A percentile compares a stretch with the other conserved stretches of the same genome.
These are phyloP conservation scores for Oryzias celebensis DNA, from an alignment of 2,113 vertebrate species.

Conservation along the genomic window DNA sequence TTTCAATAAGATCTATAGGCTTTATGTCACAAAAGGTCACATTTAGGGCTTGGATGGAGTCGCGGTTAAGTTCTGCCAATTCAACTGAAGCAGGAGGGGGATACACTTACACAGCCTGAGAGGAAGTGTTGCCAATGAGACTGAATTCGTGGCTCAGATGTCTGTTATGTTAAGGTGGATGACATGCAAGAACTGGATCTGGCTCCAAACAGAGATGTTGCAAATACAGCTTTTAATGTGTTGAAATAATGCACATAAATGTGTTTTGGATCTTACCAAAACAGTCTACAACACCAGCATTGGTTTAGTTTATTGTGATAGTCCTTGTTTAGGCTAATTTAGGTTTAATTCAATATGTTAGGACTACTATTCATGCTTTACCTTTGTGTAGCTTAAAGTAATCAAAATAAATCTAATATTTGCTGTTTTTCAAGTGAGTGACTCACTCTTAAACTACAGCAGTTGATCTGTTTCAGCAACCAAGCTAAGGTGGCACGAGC, in stretches of 20 bases:
- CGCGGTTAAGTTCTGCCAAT: conserved; percentile 12
- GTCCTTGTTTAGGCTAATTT: too few species aligned
- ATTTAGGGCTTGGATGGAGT: conserved; percentile 3
- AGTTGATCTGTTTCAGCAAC: background rate
- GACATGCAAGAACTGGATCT: conserved; percentile 1
- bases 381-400: too few species aligned
- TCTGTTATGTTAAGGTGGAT: conserved; percentile 16
- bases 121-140: conserved; percentile 21
- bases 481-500: background rate
- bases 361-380: too few species aligned
- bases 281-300: too few species aligned
- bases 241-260: too few species aligned
- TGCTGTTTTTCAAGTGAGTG: background rate
- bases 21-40: conserved; percentile 19
- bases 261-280: too few species aligned
- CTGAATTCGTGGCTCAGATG: conserved; percentile 37
- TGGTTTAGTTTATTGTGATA: too few species aligned
- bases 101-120: conserved; percentile 16
- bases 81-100: background rate
- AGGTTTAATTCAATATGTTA: too few species aligned
- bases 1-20: conserved; percentile 7
- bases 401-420: too few species aligned
- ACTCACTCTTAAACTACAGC: background rate
- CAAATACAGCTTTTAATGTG: background rate
- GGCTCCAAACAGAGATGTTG: conserved; percentile 1